Evolutionary conservation across 2,797 vertebrate genomes (phyloP).

Genomic region (Diglossa cyanea): DNA sequence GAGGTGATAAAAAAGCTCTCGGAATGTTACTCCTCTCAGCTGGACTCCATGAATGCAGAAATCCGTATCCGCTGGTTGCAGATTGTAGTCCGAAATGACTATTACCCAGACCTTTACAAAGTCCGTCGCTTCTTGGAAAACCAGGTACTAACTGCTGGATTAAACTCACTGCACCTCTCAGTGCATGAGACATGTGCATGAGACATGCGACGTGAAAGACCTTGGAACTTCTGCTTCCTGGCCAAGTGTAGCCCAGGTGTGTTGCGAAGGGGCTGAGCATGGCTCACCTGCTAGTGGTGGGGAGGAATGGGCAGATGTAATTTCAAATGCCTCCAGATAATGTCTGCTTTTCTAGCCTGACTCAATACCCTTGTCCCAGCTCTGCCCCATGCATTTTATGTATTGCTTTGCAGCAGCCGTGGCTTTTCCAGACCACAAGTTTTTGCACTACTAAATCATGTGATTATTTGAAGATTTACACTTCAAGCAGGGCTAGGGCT

Average conservation of each 20-base stretch:
- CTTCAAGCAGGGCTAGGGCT: background rate
- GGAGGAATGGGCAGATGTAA: conserved; percentile 55
- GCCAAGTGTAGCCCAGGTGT: conserved; percentile 68
- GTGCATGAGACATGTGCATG: conserved; percentile 65
- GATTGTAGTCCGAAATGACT: conserved; percentile 90
- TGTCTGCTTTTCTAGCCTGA: conserved; percentile 38
- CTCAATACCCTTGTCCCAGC: background rate
- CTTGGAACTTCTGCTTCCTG: conserved; percentile 66
- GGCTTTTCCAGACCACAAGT: background rate
- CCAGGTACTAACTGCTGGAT: conserved; percentile 79
- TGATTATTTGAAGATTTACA: background rate
- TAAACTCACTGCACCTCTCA: conserved; percentile 60
- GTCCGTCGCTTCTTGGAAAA: conserved; percentile 91
- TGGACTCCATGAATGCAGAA: conserved; percentile 91
- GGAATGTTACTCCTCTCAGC: conserved; percentile 84
- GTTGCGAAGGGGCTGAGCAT: conserved; percentile 47
- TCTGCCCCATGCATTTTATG: background rate
- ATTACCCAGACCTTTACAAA: conserved; percentile 87
- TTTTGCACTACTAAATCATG: background rate
- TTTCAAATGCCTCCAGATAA: conserved; percentile 26
- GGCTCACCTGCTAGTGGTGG: conserved; percentile 62
- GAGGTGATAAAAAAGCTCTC: conserved; percentile 89
- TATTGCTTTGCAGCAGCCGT: background rate
- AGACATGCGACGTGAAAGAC: conserved; percentile 64
- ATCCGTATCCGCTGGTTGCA: conserved; percentile 95